These are phyloP conservation scores for Heterocephalus glaber DNA, from an alignment of 2,113 vertebrate genomes.

Conservation along the genomic window DNA sequence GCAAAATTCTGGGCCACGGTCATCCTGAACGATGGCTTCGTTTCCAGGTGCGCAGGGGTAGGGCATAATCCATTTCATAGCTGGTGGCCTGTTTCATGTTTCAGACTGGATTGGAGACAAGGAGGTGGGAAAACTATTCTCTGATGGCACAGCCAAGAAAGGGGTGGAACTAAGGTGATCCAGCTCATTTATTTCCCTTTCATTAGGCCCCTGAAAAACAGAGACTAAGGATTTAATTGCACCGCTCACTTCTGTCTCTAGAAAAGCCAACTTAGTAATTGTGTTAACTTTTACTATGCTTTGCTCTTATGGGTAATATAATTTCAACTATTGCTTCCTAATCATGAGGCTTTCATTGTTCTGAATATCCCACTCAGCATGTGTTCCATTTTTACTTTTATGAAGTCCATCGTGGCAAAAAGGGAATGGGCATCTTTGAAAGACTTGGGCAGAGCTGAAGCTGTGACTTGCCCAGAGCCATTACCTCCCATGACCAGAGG, in stretches of 20 bases:
- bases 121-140: background rate
- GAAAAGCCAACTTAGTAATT: conserved; percentile 59
- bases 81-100: conserved; percentile 15
- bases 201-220: conserved; percentile 34
- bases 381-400: conserved; percentile 60
- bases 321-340: conserved; percentile 63
- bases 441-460: conserved; percentile 40
- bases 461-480: conserved; percentile 25
- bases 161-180: background rate
- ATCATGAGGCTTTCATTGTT: conserved; percentile 65
- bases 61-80: conserved; percentile 10
- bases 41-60: conserved; percentile 4
- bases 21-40: conserved; percentile 14
- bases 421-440: background rate
- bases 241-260: conserved; percentile 43
- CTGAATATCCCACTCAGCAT: conserved; percentile 51
- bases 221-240: conserved; percentile 41
- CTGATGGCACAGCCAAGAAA: background rate
- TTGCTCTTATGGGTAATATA: conserved; percentile 53
- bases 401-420: background rate
- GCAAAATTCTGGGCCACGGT: conserved; percentile 14
- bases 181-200: conserved; percentile 43
- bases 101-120: background rate
- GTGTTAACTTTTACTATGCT: conserved; percentile 58
- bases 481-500: conserved; percentile 55